Conservation (phyloP, 2,113 vertebrate genomes). For the Burhinus bistriatus region DNA sequence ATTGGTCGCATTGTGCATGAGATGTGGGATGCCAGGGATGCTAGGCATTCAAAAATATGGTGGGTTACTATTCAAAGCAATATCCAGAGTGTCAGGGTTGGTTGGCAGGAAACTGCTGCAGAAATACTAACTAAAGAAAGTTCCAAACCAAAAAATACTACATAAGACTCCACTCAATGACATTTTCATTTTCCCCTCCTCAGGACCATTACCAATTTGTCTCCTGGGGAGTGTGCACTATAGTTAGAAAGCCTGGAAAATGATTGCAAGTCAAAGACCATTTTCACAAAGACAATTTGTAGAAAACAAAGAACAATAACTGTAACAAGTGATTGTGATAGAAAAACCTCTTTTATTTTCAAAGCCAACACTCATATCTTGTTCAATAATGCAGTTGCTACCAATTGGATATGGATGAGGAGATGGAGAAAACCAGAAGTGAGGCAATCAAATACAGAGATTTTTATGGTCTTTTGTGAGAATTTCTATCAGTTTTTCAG, state of each 20-base stretch:
- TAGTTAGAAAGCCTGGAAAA: not conserved
- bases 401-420: not conserved
- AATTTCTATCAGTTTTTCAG: not conserved
- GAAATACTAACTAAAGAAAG: not conserved
- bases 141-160: not conserved
- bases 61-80: not conserved
- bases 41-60: not conserved
- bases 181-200: not conserved
- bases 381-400: not conserved
- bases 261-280: not conserved
- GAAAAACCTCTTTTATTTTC: not conserved
- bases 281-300: not conserved
- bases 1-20: not conserved
- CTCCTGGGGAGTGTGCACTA: not conserved
- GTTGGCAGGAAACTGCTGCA: not conserved
- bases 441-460: not conserved
- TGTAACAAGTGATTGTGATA: not conserved
- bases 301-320: not conserved
- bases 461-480: not conserved
- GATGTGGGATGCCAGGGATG: not conserved
- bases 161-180: not conserved
- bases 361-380: not conserved
- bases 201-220: not conserved
- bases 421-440: not conserved
- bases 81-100: not conserved